A percentile compares a stretch with the other conserved stretches of the same genome.
Conservation (phyloP, 2,113 vertebrate species). For the Microcebus ravelobensis region DNA sequence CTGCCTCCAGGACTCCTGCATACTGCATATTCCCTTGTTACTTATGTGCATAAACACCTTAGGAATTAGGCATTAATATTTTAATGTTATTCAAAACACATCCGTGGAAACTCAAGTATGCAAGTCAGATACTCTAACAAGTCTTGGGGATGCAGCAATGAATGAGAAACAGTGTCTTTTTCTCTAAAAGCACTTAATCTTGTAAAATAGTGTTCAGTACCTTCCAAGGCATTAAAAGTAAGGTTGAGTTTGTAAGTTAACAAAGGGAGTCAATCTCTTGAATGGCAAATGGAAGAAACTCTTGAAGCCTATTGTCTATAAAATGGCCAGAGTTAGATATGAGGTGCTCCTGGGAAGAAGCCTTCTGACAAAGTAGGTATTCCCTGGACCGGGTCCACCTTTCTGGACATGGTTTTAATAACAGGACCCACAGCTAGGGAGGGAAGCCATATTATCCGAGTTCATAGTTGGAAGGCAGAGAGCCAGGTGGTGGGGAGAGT, state of each 20-base stretch:
- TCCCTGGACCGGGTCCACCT: background rate
- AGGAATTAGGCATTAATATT: background rate
- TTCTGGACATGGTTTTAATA: background rate
- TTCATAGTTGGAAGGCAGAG: background rate
- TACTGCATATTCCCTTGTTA: background rate
- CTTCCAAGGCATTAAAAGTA: background rate
- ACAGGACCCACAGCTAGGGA: background rate
- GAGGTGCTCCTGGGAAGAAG: background rate
- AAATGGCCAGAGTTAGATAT: background rate
- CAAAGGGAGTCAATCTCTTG: background rate
- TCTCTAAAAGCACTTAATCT: background rate
- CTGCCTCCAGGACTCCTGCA: background rate
- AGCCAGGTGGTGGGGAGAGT: background rate
- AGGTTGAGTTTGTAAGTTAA: background rate
- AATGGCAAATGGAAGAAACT: background rate
- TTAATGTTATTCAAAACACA: background rate
- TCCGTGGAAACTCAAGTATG: background rate
- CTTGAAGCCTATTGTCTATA: background rate
- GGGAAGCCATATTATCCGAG: background rate
- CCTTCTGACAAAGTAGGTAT: too few species aligned
- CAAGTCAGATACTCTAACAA: background rate
- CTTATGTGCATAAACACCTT: background rate
- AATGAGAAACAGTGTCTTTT: conserved; percentile 64
- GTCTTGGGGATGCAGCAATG: background rate
- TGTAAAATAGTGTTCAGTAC: background rate